Base-by-base conservation (phyloP, 1,140 invertebrate genomes). In the Zaprionus gabonicus region DNA sequence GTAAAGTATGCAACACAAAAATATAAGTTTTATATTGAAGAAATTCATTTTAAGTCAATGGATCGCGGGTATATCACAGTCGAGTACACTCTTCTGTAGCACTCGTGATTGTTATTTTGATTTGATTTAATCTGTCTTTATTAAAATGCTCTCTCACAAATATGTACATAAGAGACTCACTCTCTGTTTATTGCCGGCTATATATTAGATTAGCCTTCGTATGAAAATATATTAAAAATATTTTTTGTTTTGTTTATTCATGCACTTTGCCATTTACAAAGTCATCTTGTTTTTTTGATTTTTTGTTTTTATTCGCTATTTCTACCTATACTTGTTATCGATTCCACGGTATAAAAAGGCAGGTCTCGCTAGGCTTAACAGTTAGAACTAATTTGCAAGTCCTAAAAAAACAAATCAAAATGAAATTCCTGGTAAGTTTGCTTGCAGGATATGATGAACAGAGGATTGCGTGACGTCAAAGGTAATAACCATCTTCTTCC, bases 381-480 rank as follows among this genome's bases (percentile, higher is more conserved):
- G 46, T 51, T 51, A 51, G 46, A 51, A 51, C 9, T 23, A 25
- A 51, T 13, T 51, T 51, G 46, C 20, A 51, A 51, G 46, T 51
- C 20, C 46, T 51, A 13, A 20, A 51, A 12, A 51, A 51, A 12
- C 6, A 17, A 25, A 51, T 1, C 46, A 51, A 51, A 51, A 51
- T 51, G 46, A 51, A 51, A 12, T 25, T 51, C 46, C 46, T 51
- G 10, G 46, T 51, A 23, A 51, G 46, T 13, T 51, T 25, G 17
- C 10, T 13, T 51, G 20, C 20, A 25, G 46, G 17, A 23, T 25
- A 9, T 0, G n/a, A 51, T 51, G 41, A 2, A 46, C 13, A 13
- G 1, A 15, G 36, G 36, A 38, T 15, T 38, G 13, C 13, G 36
- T 46, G 7, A 46, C 36, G 36, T 15, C 13, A 38, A 13, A 9